A percentile compares a stretch with the other conserved stretches of the same genome.
These are phyloP conservation scores for Pachyramphus minor DNA, from an alignment of 2,113 vertebrate genomes.

Conservation along the genomic window DNA sequence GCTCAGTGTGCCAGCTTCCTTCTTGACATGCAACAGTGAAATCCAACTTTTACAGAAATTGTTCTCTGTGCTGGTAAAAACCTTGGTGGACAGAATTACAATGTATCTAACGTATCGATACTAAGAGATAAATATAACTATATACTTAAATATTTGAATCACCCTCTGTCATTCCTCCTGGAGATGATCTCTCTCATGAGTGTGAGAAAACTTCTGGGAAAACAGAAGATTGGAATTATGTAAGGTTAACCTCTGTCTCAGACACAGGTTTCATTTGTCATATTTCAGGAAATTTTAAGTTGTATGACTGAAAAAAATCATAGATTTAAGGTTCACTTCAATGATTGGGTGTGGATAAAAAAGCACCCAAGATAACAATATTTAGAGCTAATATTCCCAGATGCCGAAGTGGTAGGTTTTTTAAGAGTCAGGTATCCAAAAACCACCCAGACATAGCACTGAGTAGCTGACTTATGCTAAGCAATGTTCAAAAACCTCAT, in stretches of 20 bases:
- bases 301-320: background rate
- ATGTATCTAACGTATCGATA: background rate
- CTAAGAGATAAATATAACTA: background rate
- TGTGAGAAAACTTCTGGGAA: background rate
- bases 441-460: background rate
- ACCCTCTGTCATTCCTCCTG: background rate
- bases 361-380: background rate
- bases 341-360: background rate
- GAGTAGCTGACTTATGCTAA: background rate
- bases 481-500: background rate
- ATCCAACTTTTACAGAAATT: background rate
- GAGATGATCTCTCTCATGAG: too few species aligned
- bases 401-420: background rate
- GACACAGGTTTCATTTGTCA: background rate
- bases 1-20: background rate
- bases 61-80: background rate
- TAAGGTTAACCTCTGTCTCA: background rate
- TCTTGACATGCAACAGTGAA: background rate
- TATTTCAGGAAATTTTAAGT: background rate
- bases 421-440: background rate
- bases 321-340: background rate
- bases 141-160: background rate
- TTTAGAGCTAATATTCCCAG: background rate
- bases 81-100: background rate
- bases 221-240: background rate